Evolutionary conservation across 2,113 vertebrate species (phyloP).

Genomic region (Tyrannus savana): DNA sequence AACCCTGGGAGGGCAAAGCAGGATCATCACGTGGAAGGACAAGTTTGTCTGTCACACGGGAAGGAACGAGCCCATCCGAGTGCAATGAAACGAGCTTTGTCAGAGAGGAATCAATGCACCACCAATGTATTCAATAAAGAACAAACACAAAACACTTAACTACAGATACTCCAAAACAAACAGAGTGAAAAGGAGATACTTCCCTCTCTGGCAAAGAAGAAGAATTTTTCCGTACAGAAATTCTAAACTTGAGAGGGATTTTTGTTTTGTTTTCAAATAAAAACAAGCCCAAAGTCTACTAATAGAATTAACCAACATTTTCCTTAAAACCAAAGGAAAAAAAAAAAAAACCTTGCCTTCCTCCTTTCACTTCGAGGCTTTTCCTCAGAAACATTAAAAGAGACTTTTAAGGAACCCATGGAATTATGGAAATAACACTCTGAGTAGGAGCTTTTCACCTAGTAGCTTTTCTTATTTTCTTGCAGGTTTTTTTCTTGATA

Average conservation of each 20-base stretch:
- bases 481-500: background rate
- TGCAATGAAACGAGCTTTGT: background rate
- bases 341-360: background rate
- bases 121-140: conserved; percentile 42
- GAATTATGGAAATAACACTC: conserved; percentile 7
- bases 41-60: background rate
- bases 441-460: background rate
- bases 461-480: background rate
- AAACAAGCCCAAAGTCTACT: conserved; percentile 39
- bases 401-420: background rate
- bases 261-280: conserved; percentile 60
- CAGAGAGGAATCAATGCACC: conserved; percentile 19
- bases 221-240: conserved; percentile 62
- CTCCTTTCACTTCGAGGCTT: conserved; percentile 14
- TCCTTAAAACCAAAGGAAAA: background rate
- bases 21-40: background rate
- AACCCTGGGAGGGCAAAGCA: background rate
- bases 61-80: background rate
- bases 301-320: conserved; percentile 39
- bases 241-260: conserved; percentile 41
- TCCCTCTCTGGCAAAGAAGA: conserved; percentile 40
- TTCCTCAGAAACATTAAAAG: conserved; percentile 21
- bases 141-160: conserved; percentile 46
- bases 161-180: conserved; percentile 59
- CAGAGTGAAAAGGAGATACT: conserved; percentile 51